Evolutionary conservation across 1,140 invertebrate species (phyloP).

Genomic region (Choristoneura fumiferana): DNA sequence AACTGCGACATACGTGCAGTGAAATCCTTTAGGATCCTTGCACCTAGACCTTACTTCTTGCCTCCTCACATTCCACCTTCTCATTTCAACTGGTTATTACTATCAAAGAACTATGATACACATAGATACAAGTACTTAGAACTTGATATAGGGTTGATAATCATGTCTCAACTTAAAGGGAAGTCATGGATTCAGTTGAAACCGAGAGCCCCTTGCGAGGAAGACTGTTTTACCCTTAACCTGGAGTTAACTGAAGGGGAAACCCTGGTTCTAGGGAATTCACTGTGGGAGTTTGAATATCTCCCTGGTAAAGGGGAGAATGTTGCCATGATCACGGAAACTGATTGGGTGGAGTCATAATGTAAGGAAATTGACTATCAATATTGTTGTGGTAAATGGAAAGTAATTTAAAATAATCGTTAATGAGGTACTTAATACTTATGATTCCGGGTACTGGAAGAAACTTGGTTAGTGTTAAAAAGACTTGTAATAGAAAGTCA

Average conservation of each 20-base stretch:
- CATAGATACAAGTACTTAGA: slow-evolving; percentile 87
- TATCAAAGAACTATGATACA: slow-evolving; percentile 87
- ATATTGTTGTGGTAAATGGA: slow-evolving; percentile 18
- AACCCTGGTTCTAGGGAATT: slow-evolving; percentile 85
- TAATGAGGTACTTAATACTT: too few species aligned
- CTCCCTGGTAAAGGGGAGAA: slow-evolving; percentile 85
- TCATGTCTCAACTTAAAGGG: slow-evolving; percentile 86
- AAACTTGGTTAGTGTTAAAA: too few species aligned
- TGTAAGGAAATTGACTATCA: slow-evolving; percentile 23
- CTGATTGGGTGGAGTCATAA: slow-evolving; percentile 82
- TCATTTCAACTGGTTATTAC: slow-evolving; percentile 89
- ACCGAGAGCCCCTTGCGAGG: slow-evolving; percentile 84
- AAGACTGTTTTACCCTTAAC: slow-evolving; percentile 82
- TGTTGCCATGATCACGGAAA: slow-evolving; percentile 87
- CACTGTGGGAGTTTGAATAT: slow-evolving; percentile 89
- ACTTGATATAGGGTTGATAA: slow-evolving; percentile 83
- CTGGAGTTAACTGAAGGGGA: slow-evolving; percentile 84
- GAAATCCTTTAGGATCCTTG: slow-evolving; percentile 84
- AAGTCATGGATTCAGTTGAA: slow-evolving; percentile 82
- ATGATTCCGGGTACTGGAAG: slow-evolving; percentile 15
- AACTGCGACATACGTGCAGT: slow-evolving; percentile 90
- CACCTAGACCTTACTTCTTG: slow-evolving; percentile 86
- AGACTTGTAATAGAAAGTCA: too few species aligned
- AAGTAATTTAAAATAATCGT: too few species aligned
- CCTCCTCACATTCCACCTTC: slow-evolving; percentile 86